Percentiles rank a stretch among this genome's conserved stretches.
Evolutionary conservation across 2,797 vertebrate species (phyloP).

Genomic region (Meriones psammophilus): DNA sequence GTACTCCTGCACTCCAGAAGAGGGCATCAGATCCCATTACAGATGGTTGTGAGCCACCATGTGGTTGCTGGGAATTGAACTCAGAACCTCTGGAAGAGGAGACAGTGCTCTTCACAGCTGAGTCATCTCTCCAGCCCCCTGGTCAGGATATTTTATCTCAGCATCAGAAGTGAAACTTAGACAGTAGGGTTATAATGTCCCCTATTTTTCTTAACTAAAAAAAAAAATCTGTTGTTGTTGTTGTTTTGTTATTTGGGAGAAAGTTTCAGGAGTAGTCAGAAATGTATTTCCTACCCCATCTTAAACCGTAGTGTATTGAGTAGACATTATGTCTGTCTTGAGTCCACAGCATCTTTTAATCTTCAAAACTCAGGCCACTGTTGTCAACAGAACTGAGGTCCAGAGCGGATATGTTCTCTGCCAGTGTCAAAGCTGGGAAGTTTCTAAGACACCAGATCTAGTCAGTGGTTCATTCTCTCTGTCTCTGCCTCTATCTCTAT

Average conservation of each 20-base stretch:
- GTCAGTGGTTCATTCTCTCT: neutral
- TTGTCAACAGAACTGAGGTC: neutral
- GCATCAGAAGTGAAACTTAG: neutral
- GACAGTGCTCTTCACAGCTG: too few species aligned
- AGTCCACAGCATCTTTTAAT: slow-evolving; percentile 13
- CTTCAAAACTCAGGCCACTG: neutral
- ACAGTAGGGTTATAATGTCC: neutral
- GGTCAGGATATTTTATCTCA: neutral
- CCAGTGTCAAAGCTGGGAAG: neutral
- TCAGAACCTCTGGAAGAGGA: too few species aligned
- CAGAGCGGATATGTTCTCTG: neutral
- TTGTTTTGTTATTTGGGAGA: neutral
- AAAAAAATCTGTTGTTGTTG: neutral
- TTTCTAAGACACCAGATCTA: slow-evolving; percentile 23
- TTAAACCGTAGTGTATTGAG: slow-evolving; percentile 8
- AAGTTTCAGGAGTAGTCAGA: slow-evolving; percentile 7
- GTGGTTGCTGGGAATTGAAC: too few species aligned
- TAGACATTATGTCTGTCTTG: neutral
- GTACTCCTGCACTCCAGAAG: too few species aligned
- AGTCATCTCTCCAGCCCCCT: too few species aligned
- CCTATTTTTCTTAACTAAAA: neutral
- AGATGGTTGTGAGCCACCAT: too few species aligned
- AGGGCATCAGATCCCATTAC: too few species aligned
- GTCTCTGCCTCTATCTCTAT: neutral
- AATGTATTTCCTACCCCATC: neutral